Evolutionary conservation across 1,140 invertebrate species (phyloP), one percentile per base, ranked within the genome.

Genomic region (Caenorhabditis brenneri): DNA sequence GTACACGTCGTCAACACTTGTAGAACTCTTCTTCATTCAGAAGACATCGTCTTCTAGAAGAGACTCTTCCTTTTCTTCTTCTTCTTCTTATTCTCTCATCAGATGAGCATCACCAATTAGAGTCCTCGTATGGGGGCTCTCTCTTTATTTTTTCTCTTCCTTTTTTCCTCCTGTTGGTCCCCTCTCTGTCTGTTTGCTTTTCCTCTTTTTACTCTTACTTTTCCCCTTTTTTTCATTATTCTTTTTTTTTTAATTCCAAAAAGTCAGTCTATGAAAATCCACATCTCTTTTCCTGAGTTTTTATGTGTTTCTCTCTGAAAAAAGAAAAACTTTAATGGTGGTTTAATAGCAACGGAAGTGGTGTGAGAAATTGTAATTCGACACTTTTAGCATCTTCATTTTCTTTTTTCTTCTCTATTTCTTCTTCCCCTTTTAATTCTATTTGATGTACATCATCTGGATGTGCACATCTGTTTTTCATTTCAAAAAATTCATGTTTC

Each of bases 31-130:
- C 65, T 74, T 74, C 65, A 74, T 74, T 74, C 65, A 74, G 65
- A 74, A 74, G 65, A 74, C 65, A 36, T 74, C 5, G 29, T 36
- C 29, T 39, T 74, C 65, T 74, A 29, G 27, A n/a, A 33, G 31
- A 65, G 29, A 65, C 22, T 27, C 58, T 65, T 51, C 49, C 19
- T 51, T 22, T 19, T 19, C 19, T 24, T 65, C 22, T 65, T 65
- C 58, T 65, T 27, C 24, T 36, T 74, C 58, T 65, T 27, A 9
- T 36, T 74, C 36, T 74, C n/a, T 74, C 65, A 74, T 74, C 65
- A 74, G 65, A 74, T 74, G 65, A 74, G 65, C 65, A 74, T 74
- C 65, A 74, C 65, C 65, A 74, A 74, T 74, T 74, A 74, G 65
- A 74, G 65, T 74, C 65, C 65, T 42, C 65, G 65, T 74, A 16